These are phyloP conservation scores for Agonopterix subpropinquella DNA, from an alignment of 2,888 invertebrate species.

Conservation along the genomic window DNA sequence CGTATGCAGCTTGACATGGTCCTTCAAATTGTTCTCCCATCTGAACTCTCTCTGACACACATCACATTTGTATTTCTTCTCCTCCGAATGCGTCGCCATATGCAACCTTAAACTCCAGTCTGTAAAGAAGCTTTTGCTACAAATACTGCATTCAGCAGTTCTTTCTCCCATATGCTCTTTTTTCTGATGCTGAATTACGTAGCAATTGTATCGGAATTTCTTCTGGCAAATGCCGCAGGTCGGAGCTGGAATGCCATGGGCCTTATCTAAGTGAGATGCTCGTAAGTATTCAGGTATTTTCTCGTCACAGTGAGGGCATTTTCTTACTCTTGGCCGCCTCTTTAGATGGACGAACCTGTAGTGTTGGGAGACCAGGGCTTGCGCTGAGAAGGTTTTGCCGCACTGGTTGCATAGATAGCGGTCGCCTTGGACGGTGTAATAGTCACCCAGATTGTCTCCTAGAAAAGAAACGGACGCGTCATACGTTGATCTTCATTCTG, in stretches of 20 bases:
- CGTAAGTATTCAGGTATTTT: conserved; percentile 30
- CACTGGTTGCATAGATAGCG: conserved; percentile 36
- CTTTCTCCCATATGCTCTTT: conserved; percentile 26
- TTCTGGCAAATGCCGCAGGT: conserved; percentile 43
- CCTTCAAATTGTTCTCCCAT: conserved; percentile 30
- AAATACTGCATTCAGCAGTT: conserved; percentile 26
- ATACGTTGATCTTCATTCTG: conserved; percentile 10
- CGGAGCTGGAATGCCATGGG: conserved; percentile 43
- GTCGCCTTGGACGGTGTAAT: conserved; percentile 25
- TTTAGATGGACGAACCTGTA: conserved; percentile 44
- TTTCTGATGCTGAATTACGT: conserved; percentile 39
- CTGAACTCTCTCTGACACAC: conserved; percentile 23
- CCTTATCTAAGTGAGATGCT: conserved; percentile 41
- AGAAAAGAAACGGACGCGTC: conserved; percentile 35
- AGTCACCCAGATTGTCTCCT: conserved; percentile 23
- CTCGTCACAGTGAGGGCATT: conserved; percentile 39
- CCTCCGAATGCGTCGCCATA: conserved; percentile 23
- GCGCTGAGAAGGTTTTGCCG: conserved; percentile 28
- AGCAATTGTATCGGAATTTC: conserved; percentile 37
- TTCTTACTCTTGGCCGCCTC: conserved; percentile 27
- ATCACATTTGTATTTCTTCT: conserved; percentile 23
- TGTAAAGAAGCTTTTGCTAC: conserved; percentile 28
- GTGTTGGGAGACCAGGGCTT: conserved; percentile 42
- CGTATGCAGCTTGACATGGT: conserved; percentile 30
- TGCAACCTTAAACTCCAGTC: conserved; percentile 27